phyloP scores from a whole-genome alignment of 2,888 invertebrate genomes.

The Polydrusus cervinus region DNA sequence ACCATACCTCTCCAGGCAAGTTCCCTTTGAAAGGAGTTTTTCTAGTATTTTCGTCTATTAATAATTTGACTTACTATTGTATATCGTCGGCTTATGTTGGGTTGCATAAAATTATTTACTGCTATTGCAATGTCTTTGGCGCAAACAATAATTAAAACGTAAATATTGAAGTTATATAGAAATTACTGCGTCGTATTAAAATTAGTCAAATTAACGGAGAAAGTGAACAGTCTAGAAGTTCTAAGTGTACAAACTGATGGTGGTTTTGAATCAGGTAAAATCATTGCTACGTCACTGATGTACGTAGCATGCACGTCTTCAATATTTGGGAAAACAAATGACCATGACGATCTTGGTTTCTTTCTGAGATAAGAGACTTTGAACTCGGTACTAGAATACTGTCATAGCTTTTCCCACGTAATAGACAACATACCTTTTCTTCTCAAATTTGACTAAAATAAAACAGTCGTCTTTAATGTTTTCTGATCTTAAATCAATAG shows the following conservation, averaged over 20 bases:
- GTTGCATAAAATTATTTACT: too few species aligned
- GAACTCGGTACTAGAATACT: background rate
- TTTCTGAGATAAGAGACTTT: slow-evolving; percentile 4
- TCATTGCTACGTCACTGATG: slow-evolving; percentile 1
- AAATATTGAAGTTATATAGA: too few species aligned
- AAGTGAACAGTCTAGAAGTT: background rate
- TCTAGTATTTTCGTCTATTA: too few species aligned
- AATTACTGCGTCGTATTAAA: too few species aligned
- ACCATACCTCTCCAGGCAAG: too few species aligned
- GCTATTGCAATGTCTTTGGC: too few species aligned
- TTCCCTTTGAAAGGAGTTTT: too few species aligned
- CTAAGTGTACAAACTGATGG: slow-evolving; percentile 1
- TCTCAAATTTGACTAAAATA: slow-evolving; percentile 13
- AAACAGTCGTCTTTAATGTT: slow-evolving; percentile 4
- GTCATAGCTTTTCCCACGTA: slow-evolving; percentile 1
- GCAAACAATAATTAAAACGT: too few species aligned
- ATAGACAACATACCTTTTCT: slow-evolving; percentile 16
- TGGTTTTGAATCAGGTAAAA: slow-evolving; percentile 1
- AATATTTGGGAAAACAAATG: slow-evolving; percentile 1
- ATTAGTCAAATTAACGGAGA: background rate
- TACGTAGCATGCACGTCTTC: background rate
- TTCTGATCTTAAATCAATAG: background rate
- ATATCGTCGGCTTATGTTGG: too few species aligned
- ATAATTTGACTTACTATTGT: too few species aligned
- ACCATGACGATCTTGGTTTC: background rate